Evolutionary conservation across 2,888 invertebrate species (phyloP).

Genomic region (Athalia circularis): DNA sequence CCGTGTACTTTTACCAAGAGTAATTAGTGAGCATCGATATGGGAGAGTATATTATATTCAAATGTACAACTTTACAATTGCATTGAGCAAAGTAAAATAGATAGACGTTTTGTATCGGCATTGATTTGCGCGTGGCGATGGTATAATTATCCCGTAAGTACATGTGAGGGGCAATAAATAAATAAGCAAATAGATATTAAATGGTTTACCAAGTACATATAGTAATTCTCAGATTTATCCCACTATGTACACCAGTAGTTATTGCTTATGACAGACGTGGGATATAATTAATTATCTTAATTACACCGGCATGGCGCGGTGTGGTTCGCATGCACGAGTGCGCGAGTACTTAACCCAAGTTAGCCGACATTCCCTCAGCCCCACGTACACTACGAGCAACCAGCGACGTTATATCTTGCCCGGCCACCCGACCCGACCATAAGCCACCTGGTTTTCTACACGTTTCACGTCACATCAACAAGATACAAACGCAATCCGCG

Average conservation of each 20-base stretch:
- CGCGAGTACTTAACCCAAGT: slow-evolving; percentile 40
- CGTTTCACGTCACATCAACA: neutral
- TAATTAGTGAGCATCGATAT: too few relatives aligned
- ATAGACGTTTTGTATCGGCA: too few relatives aligned
- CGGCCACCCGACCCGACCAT: neutral
- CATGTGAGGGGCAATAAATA: neutral
- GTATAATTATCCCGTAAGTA: neutral
- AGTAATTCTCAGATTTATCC: slow-evolving; percentile 39
- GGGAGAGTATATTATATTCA: too few relatives aligned
- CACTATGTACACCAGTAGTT: slow-evolving; percentile 25
- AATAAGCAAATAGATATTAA: slow-evolving; percentile 15
- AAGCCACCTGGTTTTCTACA: slow-evolving; percentile 29
- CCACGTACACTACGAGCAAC: neutral
- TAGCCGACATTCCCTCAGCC: slow-evolving; percentile 22
- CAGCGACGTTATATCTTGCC: neutral
- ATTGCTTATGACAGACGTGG: slow-evolving; percentile 56
- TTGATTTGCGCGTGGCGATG: slow-evolving; percentile 13
- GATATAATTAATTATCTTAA: slow-evolving; percentile 70
- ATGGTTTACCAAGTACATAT: neutral
- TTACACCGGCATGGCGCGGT: slow-evolving; percentile 59
- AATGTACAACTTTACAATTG: too few relatives aligned
- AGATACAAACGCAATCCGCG: neutral
- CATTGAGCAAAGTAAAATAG: too few relatives aligned
- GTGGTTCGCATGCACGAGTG: slow-evolving; percentile 57
- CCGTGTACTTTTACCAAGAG: too few relatives aligned